A percentile compares a stretch with the other conserved stretches of the same genome.
phyloP scores from a whole-genome alignment of 2,888 invertebrate genomes.

The Ceramica pisi region DNA sequence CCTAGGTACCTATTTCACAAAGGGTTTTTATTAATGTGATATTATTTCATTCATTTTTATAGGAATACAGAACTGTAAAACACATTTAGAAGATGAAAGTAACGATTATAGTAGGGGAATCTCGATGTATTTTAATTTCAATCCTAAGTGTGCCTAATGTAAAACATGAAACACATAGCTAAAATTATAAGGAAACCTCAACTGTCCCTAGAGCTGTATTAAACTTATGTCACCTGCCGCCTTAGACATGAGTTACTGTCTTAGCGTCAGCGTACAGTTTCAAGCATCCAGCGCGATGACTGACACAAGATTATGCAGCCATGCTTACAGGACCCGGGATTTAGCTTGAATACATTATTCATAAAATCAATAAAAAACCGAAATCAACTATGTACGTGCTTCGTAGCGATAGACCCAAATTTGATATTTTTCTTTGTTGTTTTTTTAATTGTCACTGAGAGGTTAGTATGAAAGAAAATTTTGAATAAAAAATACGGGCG shows the following conservation, averaged over 20 bases:
- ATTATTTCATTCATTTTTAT: constrained; percentile 16
- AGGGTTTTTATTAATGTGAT: constrained; percentile 19
- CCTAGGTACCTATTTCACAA: constrained; percentile 22
- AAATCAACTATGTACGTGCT: too few relatives aligned
- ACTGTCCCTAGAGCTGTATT: constrained; percentile 17
- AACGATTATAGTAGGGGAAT: background rate
- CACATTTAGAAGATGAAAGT: background rate
- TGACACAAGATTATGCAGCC: constrained; percentile 34
- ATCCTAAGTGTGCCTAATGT: background rate
- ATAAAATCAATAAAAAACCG: background rate
- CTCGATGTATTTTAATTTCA: background rate
- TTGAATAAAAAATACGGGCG: too few relatives aligned
- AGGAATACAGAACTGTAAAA: background rate
- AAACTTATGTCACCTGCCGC: constrained; percentile 18
- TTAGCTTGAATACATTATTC: constrained; percentile 7
- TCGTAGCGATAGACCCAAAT: too few relatives aligned
- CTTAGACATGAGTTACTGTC: constrained; percentile 36
- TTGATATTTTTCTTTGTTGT: too few relatives aligned
- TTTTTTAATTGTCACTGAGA: too few relatives aligned
- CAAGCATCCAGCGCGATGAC: constrained; percentile 23
- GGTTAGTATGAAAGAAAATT: too few relatives aligned
- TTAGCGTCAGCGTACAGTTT: constrained; percentile 31
- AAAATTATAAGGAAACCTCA: constrained; percentile 15
- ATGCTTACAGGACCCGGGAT: constrained; percentile 18
- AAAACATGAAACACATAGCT: constrained; percentile 12